Percentiles rank a stretch among this genome's conserved stretches.
Evolutionary conservation across 2,113 vertebrate species (phyloP).

Genomic region (Circaetus cinerascens): DNA sequence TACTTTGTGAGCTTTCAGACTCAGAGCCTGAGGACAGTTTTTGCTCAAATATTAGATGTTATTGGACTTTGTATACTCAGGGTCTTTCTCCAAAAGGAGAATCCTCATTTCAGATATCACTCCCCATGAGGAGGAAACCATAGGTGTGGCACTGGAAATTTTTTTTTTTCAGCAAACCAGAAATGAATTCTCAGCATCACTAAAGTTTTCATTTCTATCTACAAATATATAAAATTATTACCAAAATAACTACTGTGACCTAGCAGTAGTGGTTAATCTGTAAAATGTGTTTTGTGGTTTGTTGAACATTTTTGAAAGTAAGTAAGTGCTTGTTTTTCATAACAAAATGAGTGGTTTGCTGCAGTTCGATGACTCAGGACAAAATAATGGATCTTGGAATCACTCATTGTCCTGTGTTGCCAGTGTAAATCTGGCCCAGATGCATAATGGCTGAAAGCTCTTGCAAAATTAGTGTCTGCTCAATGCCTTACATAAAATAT

Average conservation of each 20-base stretch:
- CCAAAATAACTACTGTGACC: background rate
- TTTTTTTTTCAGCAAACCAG: background rate
- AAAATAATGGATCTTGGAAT: constrained; percentile 57
- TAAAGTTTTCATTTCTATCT: background rate
- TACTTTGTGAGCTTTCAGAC: background rate
- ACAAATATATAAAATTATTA: background rate
- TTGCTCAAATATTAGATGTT: background rate
- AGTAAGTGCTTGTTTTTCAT: constrained; percentile 43
- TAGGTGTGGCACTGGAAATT: background rate
- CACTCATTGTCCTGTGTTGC: constrained; percentile 23
- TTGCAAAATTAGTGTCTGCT: constrained; percentile 33
- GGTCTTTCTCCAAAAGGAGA: background rate
- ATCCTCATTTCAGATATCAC: background rate
- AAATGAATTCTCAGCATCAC: background rate
- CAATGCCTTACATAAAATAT: background rate
- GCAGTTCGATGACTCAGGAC: constrained; percentile 48
- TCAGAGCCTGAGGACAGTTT: background rate
- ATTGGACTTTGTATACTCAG: background rate
- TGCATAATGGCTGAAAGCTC: constrained; percentile 4
- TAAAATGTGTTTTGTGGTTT: constrained; percentile 33
- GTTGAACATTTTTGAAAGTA: constrained; percentile 13
- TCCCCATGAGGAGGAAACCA: background rate
- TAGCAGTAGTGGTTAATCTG: background rate
- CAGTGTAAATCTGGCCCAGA: constrained; percentile 40
- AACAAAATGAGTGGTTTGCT: constrained; percentile 41